phyloP scores from a whole-genome alignment of 2,888 invertebrate genomes.

The Fissipunctia ypsillon region DNA sequence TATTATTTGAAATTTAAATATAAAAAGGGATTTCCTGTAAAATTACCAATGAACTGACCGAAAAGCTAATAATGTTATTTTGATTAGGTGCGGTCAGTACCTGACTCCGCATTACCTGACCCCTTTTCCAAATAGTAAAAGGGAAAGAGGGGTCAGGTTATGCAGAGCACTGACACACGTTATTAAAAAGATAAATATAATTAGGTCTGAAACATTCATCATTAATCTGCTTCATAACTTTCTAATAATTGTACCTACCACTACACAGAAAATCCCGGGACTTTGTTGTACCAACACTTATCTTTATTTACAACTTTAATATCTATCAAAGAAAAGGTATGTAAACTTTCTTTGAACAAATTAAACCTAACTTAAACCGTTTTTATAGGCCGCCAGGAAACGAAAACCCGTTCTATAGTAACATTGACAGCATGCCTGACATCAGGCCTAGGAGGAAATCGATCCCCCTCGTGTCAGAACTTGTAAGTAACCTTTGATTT shows the following conservation, averaged over 20 bases:
- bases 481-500: conserved; percentile 94
- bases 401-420: conserved; percentile 99
- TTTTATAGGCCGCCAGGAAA: conserved; percentile 93
- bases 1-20: background rate
- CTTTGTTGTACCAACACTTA: background rate
- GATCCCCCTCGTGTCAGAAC: conserved; percentile 99
- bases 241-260: background rate
- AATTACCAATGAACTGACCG: background rate
- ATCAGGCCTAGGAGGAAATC: conserved; percentile 99
- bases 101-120: too few relatives aligned
- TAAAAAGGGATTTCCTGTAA: background rate
- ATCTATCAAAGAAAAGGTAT: conserved; percentile 6
- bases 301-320: background rate
- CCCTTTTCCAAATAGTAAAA: too few relatives aligned
- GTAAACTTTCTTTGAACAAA: background rate
- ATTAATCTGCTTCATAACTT: background rate
- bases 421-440: conserved; percentile 99
- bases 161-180: too few relatives aligned
- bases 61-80: too few relatives aligned
- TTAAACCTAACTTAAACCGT: conserved; percentile 1
- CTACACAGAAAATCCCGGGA: background rate
- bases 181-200: too few relatives aligned
- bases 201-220: too few relatives aligned
- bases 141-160: too few relatives aligned
- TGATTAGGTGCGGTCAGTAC: too few relatives aligned